Conservation (phyloP, 2,113 vertebrate genomes). For the Ageneiosus marmoratus region DNA sequence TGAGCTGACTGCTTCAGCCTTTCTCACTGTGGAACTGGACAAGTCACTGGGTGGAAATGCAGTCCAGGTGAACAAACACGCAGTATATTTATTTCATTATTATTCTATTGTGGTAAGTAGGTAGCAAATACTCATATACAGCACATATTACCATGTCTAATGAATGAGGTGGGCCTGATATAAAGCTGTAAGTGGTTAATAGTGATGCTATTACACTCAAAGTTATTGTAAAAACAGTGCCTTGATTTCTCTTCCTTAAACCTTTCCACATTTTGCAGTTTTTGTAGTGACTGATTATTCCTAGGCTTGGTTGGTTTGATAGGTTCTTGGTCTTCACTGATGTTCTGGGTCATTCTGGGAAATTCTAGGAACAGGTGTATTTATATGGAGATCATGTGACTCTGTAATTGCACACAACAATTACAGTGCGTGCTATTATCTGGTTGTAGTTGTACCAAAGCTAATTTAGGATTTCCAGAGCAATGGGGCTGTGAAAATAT, state of each 20-base stretch:
- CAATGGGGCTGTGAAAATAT: not conserved
- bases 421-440: no score
- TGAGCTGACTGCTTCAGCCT: constrained; percentile 86
- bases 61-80: constrained; percentile 80
- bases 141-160: not conserved
- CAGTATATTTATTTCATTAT: not conserved
- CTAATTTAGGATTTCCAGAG: not conserved
- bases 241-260: not conserved
- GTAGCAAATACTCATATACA: not conserved
- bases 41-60: constrained; percentile 77
- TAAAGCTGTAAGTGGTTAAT: not conserved
- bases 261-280: not conserved
- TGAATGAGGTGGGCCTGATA: not conserved
- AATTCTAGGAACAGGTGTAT: not conserved
- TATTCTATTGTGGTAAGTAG: not conserved
- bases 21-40: constrained; percentile 89
- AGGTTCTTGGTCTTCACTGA: not conserved
- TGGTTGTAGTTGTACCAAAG: no score
- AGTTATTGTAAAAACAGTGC: not conserved
- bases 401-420: not conserved
- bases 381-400: not conserved
- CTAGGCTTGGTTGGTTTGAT: not conserved
- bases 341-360: not conserved
- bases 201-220: not conserved
- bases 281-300: not conserved